phyloP scores from a whole-genome alignment of 92 coral and sea anemone species.

The Porites evermanni region DNA sequence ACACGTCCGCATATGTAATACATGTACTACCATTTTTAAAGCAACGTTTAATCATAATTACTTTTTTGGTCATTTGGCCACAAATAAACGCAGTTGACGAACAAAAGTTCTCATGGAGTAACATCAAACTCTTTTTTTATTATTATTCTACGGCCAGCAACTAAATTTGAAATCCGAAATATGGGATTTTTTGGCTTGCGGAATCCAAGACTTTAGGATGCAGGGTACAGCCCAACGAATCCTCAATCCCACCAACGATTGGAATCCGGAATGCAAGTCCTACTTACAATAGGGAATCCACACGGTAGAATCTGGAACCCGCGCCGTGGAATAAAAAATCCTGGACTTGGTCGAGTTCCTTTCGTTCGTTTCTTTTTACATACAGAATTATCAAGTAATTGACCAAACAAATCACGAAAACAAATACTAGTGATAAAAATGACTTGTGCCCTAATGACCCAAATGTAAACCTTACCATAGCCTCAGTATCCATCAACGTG shows the following conservation, averaged over 20 bases:
- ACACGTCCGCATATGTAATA: no score
- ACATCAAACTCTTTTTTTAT: background rate
- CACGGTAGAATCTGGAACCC: background rate
- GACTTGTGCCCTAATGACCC: no score
- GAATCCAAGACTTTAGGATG: no score
- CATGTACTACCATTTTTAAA: no score
- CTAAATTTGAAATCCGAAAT: no score
- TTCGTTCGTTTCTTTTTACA: background rate
- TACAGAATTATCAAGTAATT: background rate
- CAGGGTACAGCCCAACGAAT: no score
- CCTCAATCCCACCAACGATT: no score
- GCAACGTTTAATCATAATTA: no score
- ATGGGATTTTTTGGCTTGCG: background rate
- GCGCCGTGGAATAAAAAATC: background rate
- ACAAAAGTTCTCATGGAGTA: background rate
- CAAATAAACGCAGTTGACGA: background rate
- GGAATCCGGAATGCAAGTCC: background rate
- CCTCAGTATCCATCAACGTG: constrained; percentile 37
- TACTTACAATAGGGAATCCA: constrained; percentile 7
- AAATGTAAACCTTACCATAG: constrained; percentile 11
- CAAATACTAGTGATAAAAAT: background rate
- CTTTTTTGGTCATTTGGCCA: no score
- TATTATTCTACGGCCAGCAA: background rate
- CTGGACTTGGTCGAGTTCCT: background rate
- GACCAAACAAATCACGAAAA: background rate